phyloP scores from a whole-genome alignment of 1,140 invertebrate species.

The Mactra quadrangularis region DNA sequence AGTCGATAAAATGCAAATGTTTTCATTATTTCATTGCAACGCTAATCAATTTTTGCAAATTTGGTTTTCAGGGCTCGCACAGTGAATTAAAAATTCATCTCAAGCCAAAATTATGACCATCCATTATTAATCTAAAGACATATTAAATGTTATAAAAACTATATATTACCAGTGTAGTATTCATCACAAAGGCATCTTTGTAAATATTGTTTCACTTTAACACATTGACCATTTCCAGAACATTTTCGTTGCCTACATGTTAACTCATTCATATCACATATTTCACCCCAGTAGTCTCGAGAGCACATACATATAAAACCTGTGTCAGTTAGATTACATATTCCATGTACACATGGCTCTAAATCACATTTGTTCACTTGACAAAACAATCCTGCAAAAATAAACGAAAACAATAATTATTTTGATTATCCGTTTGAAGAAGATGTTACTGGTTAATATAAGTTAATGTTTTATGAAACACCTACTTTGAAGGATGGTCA shows the following conservation, averaged over 20 bases:
- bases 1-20: no score
- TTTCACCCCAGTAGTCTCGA: slow-evolving; percentile 27
- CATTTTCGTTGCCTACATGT: slow-evolving; percentile 24
- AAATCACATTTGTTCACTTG: slow-evolving; percentile 40
- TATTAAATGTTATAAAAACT: no score
- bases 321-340: background rate
- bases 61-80: no score
- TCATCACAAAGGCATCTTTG: slow-evolving; percentile 14
- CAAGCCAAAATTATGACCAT: no score
- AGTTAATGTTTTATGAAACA: no score
- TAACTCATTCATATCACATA: slow-evolving; percentile 14
- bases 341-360: slow-evolving; percentile 30
- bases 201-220: background rate
- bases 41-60: no score
- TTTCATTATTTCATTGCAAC: no score
- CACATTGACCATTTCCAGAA: slow-evolving; percentile 37
- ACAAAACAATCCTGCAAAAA: slow-evolving; percentile 50
- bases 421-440: no score
- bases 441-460: no score
- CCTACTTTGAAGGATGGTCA: no score
- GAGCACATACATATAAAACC: slow-evolving; percentile 37
- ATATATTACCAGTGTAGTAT: slow-evolving; percentile 7
- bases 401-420: background rate
- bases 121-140: no score
- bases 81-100: no score